A percentile compares a stretch with the other conserved stretches of the same genome.
Evolutionary conservation across 2,888 invertebrate species (phyloP).

Genomic region (Sepioteuthis lessoniana): DNA sequence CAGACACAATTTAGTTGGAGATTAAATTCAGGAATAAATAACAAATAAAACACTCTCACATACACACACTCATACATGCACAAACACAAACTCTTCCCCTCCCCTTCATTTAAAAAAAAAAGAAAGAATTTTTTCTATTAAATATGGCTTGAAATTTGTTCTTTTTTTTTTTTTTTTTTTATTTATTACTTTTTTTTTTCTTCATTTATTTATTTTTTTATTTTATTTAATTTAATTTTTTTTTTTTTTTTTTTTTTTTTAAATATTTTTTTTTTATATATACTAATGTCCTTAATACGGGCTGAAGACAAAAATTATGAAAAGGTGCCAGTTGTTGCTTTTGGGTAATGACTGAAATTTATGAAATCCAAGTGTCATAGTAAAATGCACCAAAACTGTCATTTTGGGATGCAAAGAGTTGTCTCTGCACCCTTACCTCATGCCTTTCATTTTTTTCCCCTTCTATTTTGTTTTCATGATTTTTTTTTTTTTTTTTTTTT

Average conservation of each 20-base stretch:
- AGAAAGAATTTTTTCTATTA: background rate
- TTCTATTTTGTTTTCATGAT: background rate
- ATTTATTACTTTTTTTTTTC: background rate
- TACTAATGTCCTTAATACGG: slow-evolving; percentile 43
- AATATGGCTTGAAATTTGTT: slow-evolving; percentile 43
- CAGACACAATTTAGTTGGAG: slow-evolving; percentile 43
- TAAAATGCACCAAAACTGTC: slow-evolving; percentile 41
- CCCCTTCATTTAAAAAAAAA: background rate
- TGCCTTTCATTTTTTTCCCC: background rate
- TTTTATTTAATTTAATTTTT: background rate
- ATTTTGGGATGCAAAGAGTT: background rate
- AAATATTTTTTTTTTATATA: no score
- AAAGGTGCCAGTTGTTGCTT: background rate
- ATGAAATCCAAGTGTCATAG: slow-evolving; percentile 45
- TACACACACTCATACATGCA: background rate
- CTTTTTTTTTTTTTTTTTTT: slow-evolving; percentile 15
- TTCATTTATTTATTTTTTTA: background rate
- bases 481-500: background rate
- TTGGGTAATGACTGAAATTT: background rate
- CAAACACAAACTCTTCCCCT: background rate
- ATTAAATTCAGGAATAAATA: slow-evolving; percentile 35
- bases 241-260: background rate
- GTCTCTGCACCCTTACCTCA: background rate
- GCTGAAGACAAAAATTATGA: slow-evolving; percentile 8
- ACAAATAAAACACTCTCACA: background rate